phyloP scores from a whole-genome alignment of 2,113 vertebrate species.

The Ctenodactylus gundi region DNA sequence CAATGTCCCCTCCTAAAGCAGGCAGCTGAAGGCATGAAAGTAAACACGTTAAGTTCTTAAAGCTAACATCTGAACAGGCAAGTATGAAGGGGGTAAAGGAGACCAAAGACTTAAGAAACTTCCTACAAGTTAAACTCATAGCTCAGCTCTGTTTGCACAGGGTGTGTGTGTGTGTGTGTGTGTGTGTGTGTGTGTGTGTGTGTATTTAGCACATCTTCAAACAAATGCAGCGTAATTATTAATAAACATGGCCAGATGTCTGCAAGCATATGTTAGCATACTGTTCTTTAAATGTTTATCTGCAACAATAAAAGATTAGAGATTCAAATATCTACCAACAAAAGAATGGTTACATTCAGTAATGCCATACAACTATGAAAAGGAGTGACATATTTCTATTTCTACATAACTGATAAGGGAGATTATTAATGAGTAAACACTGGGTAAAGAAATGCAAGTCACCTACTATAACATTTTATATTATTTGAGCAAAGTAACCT shows the following conservation, averaged over 20 bases:
- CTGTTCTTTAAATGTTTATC: neutral
- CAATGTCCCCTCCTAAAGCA: neutral
- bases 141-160: neutral
- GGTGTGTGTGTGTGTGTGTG: neutral
- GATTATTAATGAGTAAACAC: neutral
- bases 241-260: conserved; percentile 20
- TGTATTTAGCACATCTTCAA: neutral
- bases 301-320: conserved; percentile 28
- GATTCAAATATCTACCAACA: neutral
- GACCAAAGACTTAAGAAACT: neutral
- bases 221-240: conserved; percentile 24
- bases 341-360: neutral
- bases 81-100: neutral
- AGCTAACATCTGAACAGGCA: neutral
- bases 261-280: neutral
- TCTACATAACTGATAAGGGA: neutral
- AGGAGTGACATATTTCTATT: neutral
- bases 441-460: neutral
- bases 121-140: neutral
- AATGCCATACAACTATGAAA: neutral
- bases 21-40: neutral
- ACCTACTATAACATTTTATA: neutral
- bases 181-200: neutral
- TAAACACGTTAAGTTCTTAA: neutral
- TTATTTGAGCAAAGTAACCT: neutral